These are phyloP conservation scores for Podarcis lilfordi DNA, from an alignment of 2,797 vertebrate species.

Conservation along the genomic window DNA sequence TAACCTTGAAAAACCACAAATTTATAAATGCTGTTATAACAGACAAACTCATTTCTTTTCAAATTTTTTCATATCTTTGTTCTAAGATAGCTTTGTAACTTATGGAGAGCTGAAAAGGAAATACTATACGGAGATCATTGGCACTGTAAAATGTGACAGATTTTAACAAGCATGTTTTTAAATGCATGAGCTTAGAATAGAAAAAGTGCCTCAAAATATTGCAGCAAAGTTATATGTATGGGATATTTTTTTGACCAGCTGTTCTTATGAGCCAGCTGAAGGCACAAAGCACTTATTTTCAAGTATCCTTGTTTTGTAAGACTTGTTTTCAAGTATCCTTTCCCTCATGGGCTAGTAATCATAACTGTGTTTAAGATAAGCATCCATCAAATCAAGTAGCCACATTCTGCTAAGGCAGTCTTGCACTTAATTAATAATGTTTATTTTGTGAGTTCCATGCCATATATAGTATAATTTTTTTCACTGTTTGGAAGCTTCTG, in stretches of 20 bases:
- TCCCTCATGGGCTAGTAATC: slow-evolving; percentile 12
- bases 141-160: background rate
- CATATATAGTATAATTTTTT: slow-evolving; percentile 27
- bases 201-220: background rate
- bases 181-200: background rate
- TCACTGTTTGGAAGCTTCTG: slow-evolving; percentile 44
- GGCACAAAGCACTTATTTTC: slow-evolving; percentile 2
- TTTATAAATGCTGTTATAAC: background rate
- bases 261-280: background rate
- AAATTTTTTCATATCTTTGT: background rate
- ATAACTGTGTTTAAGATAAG: slow-evolving; percentile 26
- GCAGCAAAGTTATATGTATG: background rate
- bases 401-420: background rate
- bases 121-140: background rate
- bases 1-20: background rate
- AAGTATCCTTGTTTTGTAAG: slow-evolving; percentile 12
- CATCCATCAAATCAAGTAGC: slow-evolving; percentile 26
- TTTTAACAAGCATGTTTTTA: background rate
- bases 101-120: background rate
- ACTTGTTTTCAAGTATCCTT: slow-evolving; percentile 20
- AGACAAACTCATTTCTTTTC: background rate
- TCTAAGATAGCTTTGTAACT: background rate
- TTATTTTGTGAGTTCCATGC: slow-evolving; percentile 28
- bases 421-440: slow-evolving; percentile 23
- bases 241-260: background rate